Conservation (phyloP, 2,797 vertebrate genomes). For the Etheostoma nigrum region DNA sequence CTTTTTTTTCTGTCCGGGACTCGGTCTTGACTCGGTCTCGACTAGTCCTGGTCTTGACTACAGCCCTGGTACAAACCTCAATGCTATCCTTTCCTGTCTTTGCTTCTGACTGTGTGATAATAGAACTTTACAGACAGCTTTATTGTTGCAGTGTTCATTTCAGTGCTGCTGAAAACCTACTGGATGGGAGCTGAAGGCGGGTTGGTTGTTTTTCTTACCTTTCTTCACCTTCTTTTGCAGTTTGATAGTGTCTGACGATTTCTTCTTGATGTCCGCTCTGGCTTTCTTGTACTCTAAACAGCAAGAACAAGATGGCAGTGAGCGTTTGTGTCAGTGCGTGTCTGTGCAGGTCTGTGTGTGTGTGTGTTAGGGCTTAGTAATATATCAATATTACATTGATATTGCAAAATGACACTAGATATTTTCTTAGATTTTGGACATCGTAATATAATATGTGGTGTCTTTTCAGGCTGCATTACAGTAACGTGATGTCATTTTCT, state of each 20-base stretch:
- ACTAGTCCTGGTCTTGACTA: too few relatives aligned
- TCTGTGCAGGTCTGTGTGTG: too few relatives aligned
- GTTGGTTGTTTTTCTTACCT: slow-evolving; percentile 75
- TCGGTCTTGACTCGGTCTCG: too few relatives aligned
- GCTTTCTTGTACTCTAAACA: slow-evolving; percentile 88
- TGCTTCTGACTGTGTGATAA: background rate
- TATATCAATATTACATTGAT: too few relatives aligned
- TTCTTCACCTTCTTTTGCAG: slow-evolving; percentile 91
- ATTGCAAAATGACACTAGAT: too few relatives aligned
- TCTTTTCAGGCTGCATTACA: too few relatives aligned
- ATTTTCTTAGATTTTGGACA: too few relatives aligned
- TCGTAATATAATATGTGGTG: too few relatives aligned
- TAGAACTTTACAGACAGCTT: background rate
- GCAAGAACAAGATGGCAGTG: background rate
- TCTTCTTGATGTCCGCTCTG: slow-evolving; percentile 89
- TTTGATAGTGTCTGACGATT: slow-evolving; percentile 90
- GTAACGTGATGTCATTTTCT: too few relatives aligned
- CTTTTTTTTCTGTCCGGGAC: too few relatives aligned
- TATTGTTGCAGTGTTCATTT: background rate
- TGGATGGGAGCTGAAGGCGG: background rate
- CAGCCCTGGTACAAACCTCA: background rate
- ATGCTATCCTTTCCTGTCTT: background rate
- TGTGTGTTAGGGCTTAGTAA: too few relatives aligned
- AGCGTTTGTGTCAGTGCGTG: background rate
- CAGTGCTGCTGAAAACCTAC: background rate